These are phyloP conservation scores for Drosophila dunni DNA, from an alignment of 1,140 invertebrate species.

Conservation along the genomic window DNA sequence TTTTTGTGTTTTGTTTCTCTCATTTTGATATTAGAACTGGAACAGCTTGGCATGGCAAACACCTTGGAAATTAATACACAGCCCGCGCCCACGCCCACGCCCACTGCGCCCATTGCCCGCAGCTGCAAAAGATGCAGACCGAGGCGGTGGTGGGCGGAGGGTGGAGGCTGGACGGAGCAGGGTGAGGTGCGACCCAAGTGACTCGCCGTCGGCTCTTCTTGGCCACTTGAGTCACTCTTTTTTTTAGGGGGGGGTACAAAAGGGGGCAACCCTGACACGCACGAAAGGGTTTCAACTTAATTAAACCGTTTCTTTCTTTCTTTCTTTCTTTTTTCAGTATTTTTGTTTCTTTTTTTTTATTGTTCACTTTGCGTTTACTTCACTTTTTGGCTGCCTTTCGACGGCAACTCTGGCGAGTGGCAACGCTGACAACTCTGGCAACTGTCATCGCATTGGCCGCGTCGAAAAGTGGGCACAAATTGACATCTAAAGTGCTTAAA, in stretches of 20 bases:
- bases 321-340: slow-evolving; percentile 34
- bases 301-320: slow-evolving; percentile 79
- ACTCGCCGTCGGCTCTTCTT: slow-evolving; percentile 44
- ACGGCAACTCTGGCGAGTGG: slow-evolving; percentile 28
- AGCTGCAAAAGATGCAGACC: slow-evolving; percentile 28
- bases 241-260: slow-evolving; percentile 14
- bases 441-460: slow-evolving; percentile 71
- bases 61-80: slow-evolving; percentile 79
- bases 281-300: slow-evolving; percentile 84
- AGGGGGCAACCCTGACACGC: slow-evolving; percentile 53
- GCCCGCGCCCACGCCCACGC: slow-evolving; percentile 24
- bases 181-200: slow-evolving; percentile 36
- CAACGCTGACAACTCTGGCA: slow-evolving; percentile 29
- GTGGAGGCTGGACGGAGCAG: not conserved
- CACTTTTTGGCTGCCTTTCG: slow-evolving; percentile 46
- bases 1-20: slow-evolving; percentile 45
- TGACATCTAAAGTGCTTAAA: slow-evolving; percentile 83
- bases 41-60: slow-evolving; percentile 79
- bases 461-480: slow-evolving; percentile 75
- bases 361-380: slow-evolving; percentile 22
- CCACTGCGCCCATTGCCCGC: slow-evolving; percentile 33
- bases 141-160: not conserved
- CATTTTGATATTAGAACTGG: slow-evolving; percentile 74
- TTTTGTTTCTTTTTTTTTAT: slow-evolving; percentile 36
- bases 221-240: slow-evolving; percentile 63